Base-by-base conservation (phyloP, 2,797 vertebrate genomes). In the Anguilla marmorata region DNA sequence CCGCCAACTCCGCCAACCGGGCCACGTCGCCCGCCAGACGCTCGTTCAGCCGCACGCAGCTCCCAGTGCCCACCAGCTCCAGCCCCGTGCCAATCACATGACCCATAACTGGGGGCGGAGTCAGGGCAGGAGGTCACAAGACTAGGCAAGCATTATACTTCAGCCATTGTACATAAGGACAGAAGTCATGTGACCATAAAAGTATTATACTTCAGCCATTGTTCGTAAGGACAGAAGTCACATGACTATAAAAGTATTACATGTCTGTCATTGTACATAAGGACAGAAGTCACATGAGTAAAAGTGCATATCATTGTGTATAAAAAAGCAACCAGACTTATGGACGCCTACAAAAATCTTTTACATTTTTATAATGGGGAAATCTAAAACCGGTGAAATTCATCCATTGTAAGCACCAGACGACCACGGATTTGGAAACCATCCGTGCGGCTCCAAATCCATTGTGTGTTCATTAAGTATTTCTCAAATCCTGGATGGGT, bases 61-160 rank as follows among this genome's bases (percentile, higher is more conserved):
- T 96, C 0, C 94, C 93, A 0, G 96, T 96, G 2, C 95, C 97
- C 4, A 97, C 88, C 87, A 99, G 93, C 91, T 96, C 92, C 86
- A 99, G 92, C 0, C 98, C 98, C 0, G 96, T 97, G 1, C 95
- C 90, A 72, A 99, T 95, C 93, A 97, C 97, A 0, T 97, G 96
- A 7, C 99, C 98, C 98, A 99, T 98, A 1, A 95, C 99, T 99
- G 90, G 72, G 30, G 84, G 87, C 1, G 33, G 9, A 74, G 72
- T 37, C 27, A 76, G 37, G 33, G 48, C 41, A 86, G 1, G 11
- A 52, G 3, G 58, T 85, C 45, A 58, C 24, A 19, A 5, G 16
- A 37, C 19, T 21, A 56, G 2, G 2, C 6, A n/a, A 60, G 50
- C 6, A 19, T 27, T 56, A 0, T 24, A 79, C 27, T 66, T 54